Evolutionary conservation across 2,113 vertebrate species (phyloP), one percentile per base, ranked within the genome.

Genomic region (Abramis brama): DNA sequence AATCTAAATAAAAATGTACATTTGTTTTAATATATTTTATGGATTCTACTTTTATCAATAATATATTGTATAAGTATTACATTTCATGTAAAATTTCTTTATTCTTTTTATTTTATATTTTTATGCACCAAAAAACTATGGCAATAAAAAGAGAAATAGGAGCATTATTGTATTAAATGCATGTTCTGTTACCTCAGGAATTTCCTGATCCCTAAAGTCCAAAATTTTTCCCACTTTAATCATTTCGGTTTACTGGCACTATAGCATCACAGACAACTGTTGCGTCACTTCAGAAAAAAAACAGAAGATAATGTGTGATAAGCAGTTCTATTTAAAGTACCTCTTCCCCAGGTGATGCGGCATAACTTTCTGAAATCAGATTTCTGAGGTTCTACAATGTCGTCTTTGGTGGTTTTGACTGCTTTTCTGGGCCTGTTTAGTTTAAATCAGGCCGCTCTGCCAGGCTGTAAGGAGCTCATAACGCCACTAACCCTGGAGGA

Each of bases 221-320:
- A 25, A 13, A 62, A 15, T n/a, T 3, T 25, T 57, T 13, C 52
- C 11, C 19, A 19, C 36, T 55, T 36, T n/a, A 15, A 19, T 43
- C 2, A 55, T 33, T 23, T 66, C 8, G 10, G 5, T 13, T 43
- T 60, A 6, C 43, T 62, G 27, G 60, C 19, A 79, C 10, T 52
- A 43, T 9, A 7, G 27, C 68, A 12, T 12, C 1, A 12, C 39
- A 39, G 25, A 57, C 36, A 55, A 23, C 55, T 87, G 55, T 87
- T 84, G 66, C 82, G 43, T 74, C 86, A 79, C 82, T 87, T 33
- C 68, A 19, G 43, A 62, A 62, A 27, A n/a, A n/a, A 27, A 25
- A 5, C 47, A 36, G 9, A 4, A 8, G 47, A 3, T 30, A 39
- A 33, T 0, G 8, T 50, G 57, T 33, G 12, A 17, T 43, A 80